Base-by-base conservation (phyloP, 2,797 vertebrate species). In the Melanogrammus aeglefinus region DNA sequence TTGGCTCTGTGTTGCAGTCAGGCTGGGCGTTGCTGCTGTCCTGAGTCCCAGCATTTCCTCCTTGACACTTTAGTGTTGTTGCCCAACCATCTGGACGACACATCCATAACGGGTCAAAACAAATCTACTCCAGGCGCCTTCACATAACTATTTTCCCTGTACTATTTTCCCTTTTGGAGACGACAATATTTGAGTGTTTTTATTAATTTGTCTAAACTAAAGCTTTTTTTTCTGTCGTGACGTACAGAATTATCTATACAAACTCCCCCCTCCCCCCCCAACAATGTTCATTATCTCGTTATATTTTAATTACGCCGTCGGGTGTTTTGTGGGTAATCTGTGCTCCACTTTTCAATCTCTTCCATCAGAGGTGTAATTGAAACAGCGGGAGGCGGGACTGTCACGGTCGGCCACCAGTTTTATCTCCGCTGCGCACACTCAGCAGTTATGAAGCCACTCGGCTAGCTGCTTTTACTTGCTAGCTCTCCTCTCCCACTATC, bases 341-440 rank as follows among this genome's bases (percentile, higher is more conserved):
- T 75, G 77, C 81, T 79, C 76, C 79, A 57, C 14, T 83, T 88
- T 83, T 71, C 77, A 36, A 75, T 87, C 80, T 16, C 29, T 82
- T 87, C 89, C 57, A 81, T 89, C 83, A 74, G 73, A 74, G 79
- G 76, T 82, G 75, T 84, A 84, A 84, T 85, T 83, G 80, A 80
- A 88, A 74, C 73, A 41, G 73, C 73, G 75, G 78, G 72, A 80
- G 74, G 75, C 72, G 73, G 47, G 71, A 66, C 75, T 72, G 77
- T 51, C 72, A 36, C 57, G 8, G 24, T 31, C 57, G 8, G 24
- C 38, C 38, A 33, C 74, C 77, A 66, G 83, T 18, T 75, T 38
- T 71, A 33, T 82, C 41, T 51, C 38, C 72, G 8, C 82, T 80
- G 29, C 82, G 29, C 82, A 51, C 39, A 81, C 83, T 84, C 79